Evolutionary conservation across 2,888 invertebrate species (phyloP), one percentile per base, ranked within the genome.

Genomic region (Dasysyrphus tricinctus): DNA sequence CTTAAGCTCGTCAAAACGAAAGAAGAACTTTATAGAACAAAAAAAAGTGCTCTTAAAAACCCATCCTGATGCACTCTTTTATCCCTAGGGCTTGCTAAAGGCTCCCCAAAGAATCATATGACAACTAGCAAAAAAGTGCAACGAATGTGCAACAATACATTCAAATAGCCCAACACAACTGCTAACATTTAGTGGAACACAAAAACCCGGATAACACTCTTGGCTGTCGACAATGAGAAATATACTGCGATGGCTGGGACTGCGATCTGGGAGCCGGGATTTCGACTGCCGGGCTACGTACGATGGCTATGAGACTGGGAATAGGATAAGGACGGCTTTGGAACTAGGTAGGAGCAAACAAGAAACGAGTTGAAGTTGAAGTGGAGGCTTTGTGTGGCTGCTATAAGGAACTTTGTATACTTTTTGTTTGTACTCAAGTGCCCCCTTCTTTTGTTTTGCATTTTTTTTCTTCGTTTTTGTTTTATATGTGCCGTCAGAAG

Each of bases 141-240:
- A 84, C 84, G 80, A 84, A 67, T 84, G 70, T 80, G 72, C 80
- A 84, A 80, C 75, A 75, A 76, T 65, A 80, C 59, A 63, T 39
- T 39, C 56, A 49, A 75, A 74, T 61, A 70, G 61, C 44, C 74
- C 14, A 83, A 63, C 79, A 63, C 69, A 42, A 83, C 76, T 80
- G 84, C 76, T 80, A 80, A 80, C 80, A 84, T 80, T 72, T 80
- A 84, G 80, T 75, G 72, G 39, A 76, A 84, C 70, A 75, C 70
- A 84, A 76, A 79, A 84, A 80, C 63, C 70, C 70, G 84, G 67
- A 84, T 72, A 83, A 82, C 73, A 78, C 67, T 73, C 72, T 59
- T 39, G 14, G 61, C 24, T 39, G 47, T 69, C 67, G 74, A 74
- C 73, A 59, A 69, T 59, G 39, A 69, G 32, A 2, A 44, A n/a